Base-by-base conservation (phyloP, 2,797 vertebrate species). In the Platyrinchus mystaceus region DNA sequence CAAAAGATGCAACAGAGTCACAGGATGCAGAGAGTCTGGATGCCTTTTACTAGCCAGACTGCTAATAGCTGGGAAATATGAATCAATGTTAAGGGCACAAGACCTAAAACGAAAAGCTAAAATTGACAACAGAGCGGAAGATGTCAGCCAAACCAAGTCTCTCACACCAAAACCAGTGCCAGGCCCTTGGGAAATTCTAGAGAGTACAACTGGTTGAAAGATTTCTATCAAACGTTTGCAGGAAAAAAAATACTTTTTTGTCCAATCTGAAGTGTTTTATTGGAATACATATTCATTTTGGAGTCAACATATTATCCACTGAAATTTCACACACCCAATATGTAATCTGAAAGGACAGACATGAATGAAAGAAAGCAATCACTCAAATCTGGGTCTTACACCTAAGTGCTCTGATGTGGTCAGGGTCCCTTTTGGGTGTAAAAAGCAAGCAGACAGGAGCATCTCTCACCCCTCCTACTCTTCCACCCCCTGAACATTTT, bases 401-500 rank as follows among this genome's bases (percentile, higher is more conserved):
- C 19, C 47, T 55, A 47, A 55, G 67, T 30, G 22, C 55, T 63
- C 56, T 68, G 34, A 78, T 62, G 30, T 32, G 14, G 39, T 17
- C 53, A 30, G 18, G 6, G 27, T 43, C 58, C 6, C 1, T 50
- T 84, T 44, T 23, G 59, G 18, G 41, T 50, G 27, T 28, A 81
- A 93, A 91, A 94, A 68, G 69, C 52, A 94, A 50, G 74, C 34
- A 90, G 47, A 55, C 11, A 62, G 7, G 26, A 90, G n/a, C 69
- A 86, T 15, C 59, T 63, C 62, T 73, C 62, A 55, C 14, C 14
- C 43, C 62, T 90, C 64, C 76, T 64, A 66, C 71, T 83, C 58
- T 78, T 73, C 73, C 39, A 90, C 47, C 7, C 74, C 34, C 27
- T 24, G 21, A 94, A 73, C 26, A 63, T 56, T 93, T 92, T 86